These are phyloP conservation scores for Phodopus roborovskii DNA, from an alignment of 2,113 vertebrate species.

Conservation along the genomic window DNA sequence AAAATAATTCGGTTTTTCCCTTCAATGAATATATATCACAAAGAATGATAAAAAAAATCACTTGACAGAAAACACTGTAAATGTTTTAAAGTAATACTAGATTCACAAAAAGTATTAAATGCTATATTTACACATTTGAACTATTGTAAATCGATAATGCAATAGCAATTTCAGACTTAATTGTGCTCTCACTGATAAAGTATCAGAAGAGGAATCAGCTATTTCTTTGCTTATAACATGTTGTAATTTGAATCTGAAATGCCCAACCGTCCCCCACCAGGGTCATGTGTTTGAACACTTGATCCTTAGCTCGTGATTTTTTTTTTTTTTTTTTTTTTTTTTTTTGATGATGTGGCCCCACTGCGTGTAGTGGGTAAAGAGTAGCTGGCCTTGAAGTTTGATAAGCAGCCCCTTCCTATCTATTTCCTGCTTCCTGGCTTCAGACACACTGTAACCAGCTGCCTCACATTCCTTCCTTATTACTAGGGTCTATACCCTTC, in stretches of 20 bases:
- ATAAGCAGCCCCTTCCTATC: too few relatives aligned
- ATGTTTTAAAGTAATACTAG: constrained; percentile 23
- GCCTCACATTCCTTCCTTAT: not conserved
- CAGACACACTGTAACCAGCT: not conserved
- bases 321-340: not conserved
- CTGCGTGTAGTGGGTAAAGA: not conserved
- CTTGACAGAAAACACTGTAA: not conserved
- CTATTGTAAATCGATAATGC: constrained; percentile 1
- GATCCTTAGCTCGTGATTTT: not conserved
- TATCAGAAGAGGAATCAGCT: not conserved
- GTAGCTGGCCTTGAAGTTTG: not conserved
- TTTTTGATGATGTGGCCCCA: not conserved
- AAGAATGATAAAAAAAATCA: constrained; percentile 53
- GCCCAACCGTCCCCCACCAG: too few relatives aligned
- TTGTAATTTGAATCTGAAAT: not conserved
- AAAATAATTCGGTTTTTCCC: constrained; percentile 44
- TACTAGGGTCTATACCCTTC: not conserved
- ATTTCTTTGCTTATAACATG: not conserved
- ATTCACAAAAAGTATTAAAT: constrained; percentile 40
- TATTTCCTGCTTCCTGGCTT: not conserved
- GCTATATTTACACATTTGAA: constrained; percentile 42
- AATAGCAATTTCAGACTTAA: constrained; percentile 22
- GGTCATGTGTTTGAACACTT: not conserved
- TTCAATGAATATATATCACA: constrained; percentile 56
- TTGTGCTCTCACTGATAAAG: constrained; percentile 9